Base-by-base conservation (phyloP, 2,797 vertebrate genomes). In the Triplophysa bombifrons region DNA sequence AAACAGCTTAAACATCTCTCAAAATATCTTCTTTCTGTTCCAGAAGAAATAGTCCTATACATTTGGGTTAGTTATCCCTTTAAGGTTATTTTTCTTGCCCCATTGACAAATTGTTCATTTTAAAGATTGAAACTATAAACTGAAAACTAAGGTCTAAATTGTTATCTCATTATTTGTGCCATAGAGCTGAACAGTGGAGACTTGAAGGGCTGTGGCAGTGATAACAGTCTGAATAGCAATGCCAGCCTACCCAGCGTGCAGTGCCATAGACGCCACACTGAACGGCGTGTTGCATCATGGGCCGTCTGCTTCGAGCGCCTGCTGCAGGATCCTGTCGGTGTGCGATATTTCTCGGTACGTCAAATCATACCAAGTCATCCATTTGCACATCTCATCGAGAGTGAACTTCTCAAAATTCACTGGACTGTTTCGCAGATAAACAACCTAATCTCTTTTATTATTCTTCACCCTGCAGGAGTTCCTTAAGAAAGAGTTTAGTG, bases 141-240 rank as follows among this genome's bases (percentile, higher is more conserved):
- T 48, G 46, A 48, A 51, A 16, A 51, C 46, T 19, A 65, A 10
- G 34, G 4, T 34, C 25, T 27, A 27, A 27, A 55, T 55, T 34
- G 46, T n/a, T 82, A 58, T 74, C 56, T 70, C 3, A 34, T 66
- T 80, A n/a, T 81, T 27, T 74, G 22, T 76, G 25, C 19, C 38
- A 22, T 90, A 99, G 98, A 99, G 89, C 91, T 99, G 86, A 97
- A 96, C 81, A 96, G 96, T 48, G 92, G 92, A 38, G 97, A 98
- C 84, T 91, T 98, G 85, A 96, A 98, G 84, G 97, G 96, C 90
- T 97, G 97, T 67, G 93, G 95, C 90, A 99, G 98, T 68, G 95
- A 95, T 81, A 96, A 96, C 87, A 99, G 98, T 88, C 93, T 99
- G 74, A 98, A 96, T 90, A 99, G 98, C 88, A 99, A 99, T 93